Percentiles rank a stretch among this genome's conserved stretches.
phyloP scores from a whole-genome alignment of 2,113 vertebrate genomes.

The Ellobius talpinus region DNA sequence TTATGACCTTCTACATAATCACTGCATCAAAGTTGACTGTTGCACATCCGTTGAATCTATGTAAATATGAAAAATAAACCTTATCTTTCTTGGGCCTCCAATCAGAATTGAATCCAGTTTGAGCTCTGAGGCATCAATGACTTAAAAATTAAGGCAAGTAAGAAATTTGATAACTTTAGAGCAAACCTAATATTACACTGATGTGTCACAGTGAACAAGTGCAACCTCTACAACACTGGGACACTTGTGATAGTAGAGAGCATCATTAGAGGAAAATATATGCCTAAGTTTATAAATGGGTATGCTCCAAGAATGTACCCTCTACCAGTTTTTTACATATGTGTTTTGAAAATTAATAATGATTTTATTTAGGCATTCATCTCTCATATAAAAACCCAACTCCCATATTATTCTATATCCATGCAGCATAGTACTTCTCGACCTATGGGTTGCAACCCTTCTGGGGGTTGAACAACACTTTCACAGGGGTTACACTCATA shows the following conservation, averaged over 20 bases:
- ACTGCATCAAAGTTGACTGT: background rate
- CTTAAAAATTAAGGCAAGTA: slow-evolving; percentile 55
- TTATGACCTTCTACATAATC: background rate
- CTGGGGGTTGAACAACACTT: background rate
- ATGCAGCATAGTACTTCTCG: background rate
- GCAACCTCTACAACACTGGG: background rate
- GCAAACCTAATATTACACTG: background rate
- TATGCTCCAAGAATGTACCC: background rate
- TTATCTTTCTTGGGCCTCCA: slow-evolving; percentile 57
- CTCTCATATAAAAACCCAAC: background rate
- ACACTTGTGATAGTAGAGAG: background rate
- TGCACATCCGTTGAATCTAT: background rate
- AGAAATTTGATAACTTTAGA: background rate
- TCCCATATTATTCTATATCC: background rate
- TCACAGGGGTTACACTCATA: background rate
- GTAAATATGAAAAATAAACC: background rate
- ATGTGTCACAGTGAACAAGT: background rate
- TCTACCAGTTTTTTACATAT: background rate
- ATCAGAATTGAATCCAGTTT: background rate
- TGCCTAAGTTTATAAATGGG: background rate
- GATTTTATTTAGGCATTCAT: background rate
- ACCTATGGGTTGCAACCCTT: background rate
- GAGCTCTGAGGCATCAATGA: slow-evolving; percentile 37
- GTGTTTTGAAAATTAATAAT: background rate
- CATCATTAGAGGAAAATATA: background rate